phyloP scores from a whole-genome alignment of 2,888 invertebrate species.

The Athripsodes cinereus region DNA sequence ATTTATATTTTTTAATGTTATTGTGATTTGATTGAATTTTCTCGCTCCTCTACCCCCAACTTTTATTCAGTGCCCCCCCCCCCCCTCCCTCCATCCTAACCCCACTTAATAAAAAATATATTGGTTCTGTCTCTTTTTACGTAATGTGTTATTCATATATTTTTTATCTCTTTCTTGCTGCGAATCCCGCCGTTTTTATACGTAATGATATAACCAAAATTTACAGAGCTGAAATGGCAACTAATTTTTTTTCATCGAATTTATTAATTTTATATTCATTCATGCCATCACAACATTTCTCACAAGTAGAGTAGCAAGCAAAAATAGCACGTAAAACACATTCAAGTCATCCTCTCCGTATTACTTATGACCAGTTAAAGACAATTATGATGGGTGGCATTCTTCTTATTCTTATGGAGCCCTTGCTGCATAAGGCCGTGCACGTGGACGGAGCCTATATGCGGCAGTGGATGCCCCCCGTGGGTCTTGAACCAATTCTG shows the following conservation, averaged over 20 bases:
- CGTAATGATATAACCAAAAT: neutral
- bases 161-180: constrained; percentile 4
- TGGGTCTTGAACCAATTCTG: too few relatives aligned
- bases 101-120: neutral
- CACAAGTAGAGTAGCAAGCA: too few relatives aligned
- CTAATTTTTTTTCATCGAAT: neutral
- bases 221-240: neutral
- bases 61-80: too few relatives aligned
- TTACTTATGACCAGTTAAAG: too few relatives aligned
- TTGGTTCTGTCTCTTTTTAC: neutral
- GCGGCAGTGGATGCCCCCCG: too few relatives aligned
- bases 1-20: neutral
- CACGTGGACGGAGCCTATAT: too few relatives aligned
- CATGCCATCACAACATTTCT: too few relatives aligned
- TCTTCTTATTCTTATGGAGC: too few relatives aligned
- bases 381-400: too few relatives aligned
- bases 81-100: neutral
- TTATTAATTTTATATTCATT: neutral
- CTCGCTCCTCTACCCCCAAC: neutral
- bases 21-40: constrained; percentile 5
- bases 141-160: neutral
- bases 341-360: too few relatives aligned
- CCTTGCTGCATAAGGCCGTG: too few relatives aligned
- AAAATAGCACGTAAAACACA: too few relatives aligned
- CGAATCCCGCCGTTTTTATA: neutral